Percentiles rank a stretch among this genome's conserved stretches.
Evolutionary conservation across 64 coral and sea anemone species (phyloP).

Genomic region (Exaiptasia diaphana): DNA sequence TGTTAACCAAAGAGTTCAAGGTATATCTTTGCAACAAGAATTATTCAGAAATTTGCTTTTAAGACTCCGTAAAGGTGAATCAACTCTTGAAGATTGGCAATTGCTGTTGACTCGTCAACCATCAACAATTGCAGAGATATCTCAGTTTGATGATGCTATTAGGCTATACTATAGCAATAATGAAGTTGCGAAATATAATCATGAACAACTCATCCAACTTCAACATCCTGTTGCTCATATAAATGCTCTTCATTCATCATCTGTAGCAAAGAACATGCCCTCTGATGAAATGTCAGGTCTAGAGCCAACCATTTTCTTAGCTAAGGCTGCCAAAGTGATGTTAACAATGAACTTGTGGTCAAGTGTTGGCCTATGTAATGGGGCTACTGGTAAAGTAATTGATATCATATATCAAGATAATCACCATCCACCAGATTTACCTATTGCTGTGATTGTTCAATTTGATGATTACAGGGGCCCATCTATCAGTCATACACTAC

Average conservation of each 20-base stretch:
- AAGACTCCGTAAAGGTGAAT: constrained; percentile 12
- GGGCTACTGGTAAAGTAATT: constrained; percentile 1
- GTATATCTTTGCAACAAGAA: constrained; percentile 3
- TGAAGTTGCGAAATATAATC: constrained; percentile 15
- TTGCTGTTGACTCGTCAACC: neutral
- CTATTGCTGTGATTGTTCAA: constrained; percentile 34
- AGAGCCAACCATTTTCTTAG: neutral
- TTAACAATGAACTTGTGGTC: constrained; percentile 30
- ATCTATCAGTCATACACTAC: neutral
- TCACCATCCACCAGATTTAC: constrained; percentile 20
- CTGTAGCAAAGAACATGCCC: neutral
- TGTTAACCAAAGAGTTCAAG: constrained; percentile 1
- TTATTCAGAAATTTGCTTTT: constrained; percentile 10
- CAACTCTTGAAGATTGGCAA: neutral
- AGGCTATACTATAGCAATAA: constrained; percentile 46
- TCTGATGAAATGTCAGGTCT: constrained; percentile 29
- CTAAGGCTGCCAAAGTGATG: constrained; percentile 12
- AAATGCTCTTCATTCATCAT: constrained; percentile 8
- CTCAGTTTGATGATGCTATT: constrained; percentile 24
- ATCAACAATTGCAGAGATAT: neutral
- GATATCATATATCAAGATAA: constrained; percentile 1
- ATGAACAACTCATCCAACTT: neutral
- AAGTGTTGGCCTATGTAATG: constrained; percentile 27
- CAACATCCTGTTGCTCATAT: constrained; percentile 9
- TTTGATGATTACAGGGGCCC: constrained; percentile 15